Percentiles rank a stretch among this genome's conserved stretches.
These are phyloP conservation scores for Drosophila pseudoananassae DNA, from an alignment of 1,140 invertebrate genomes.

Conservation along the genomic window DNA sequence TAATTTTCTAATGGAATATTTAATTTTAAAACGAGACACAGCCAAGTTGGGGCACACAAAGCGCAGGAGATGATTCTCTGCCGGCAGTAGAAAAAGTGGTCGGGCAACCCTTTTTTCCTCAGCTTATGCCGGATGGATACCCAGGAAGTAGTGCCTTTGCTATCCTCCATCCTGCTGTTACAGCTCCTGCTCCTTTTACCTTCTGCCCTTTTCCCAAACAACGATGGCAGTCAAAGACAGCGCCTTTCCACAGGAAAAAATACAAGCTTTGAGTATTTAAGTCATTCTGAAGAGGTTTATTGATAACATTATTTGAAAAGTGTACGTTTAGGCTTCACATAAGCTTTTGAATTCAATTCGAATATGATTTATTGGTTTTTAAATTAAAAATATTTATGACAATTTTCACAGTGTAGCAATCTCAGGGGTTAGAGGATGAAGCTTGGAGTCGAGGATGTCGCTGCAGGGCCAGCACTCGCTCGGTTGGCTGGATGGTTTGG, in stretches of 20 bases:
- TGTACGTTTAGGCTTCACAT: background rate
- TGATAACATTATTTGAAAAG: background rate
- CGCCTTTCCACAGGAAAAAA: conserved; percentile 23
- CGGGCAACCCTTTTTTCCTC: conserved; percentile 65
- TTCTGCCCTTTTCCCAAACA: conserved; percentile 13
- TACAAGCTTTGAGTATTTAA: background rate
- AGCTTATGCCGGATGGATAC: conserved; percentile 79
- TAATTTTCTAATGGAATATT: conserved; percentile 84
- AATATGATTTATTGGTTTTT: background rate
- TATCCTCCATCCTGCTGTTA: conserved; percentile 16
- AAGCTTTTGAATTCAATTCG: background rate
- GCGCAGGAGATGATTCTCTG: conserved; percentile 45
- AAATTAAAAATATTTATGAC: background rate
- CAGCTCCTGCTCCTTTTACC: conserved; percentile 7
- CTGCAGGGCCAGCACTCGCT: conserved; percentile 65
- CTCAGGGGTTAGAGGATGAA: conserved; percentile 17
- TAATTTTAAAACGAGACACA: conserved; percentile 82
- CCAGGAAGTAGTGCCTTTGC: conserved; percentile 76
- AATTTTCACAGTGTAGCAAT: conserved; percentile 17
- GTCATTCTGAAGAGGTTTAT: background rate
- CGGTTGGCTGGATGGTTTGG: conserved; percentile 45
- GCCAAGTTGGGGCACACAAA: conserved; percentile 49
- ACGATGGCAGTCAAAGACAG: conserved; percentile 65
- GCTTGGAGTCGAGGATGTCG: conserved; percentile 37
- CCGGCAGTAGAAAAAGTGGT: conserved; percentile 62